phyloP scores from a whole-genome alignment of 1,140 invertebrate genomes.

The Archegozetes longisetosus region DNA sequence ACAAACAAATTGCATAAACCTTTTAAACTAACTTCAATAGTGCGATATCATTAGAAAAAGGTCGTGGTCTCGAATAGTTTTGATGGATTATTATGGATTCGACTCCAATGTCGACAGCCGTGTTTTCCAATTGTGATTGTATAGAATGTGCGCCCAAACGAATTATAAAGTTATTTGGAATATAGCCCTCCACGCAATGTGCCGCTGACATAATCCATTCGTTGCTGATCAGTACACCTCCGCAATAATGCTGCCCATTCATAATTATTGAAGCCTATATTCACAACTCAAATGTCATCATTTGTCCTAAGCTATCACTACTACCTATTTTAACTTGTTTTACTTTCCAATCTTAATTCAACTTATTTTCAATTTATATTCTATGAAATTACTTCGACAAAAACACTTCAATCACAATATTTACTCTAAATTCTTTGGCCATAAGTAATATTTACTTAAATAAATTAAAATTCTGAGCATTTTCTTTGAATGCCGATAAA shows the following conservation, averaged over 20 bases:
- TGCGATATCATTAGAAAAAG: constrained; percentile 45
- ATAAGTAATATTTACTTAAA: too few species aligned
- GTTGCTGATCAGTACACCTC: constrained; percentile 55
- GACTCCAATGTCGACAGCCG: not conserved
- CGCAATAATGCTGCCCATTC: constrained; percentile 37
- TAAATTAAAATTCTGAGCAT: too few species aligned
- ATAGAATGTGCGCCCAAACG: constrained; percentile 34
- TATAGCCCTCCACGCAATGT: constrained; percentile 49
- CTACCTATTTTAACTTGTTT: too few species aligned
- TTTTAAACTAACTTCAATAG: constrained; percentile 33
- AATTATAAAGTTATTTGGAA: constrained; percentile 12
- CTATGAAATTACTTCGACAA: too few species aligned
- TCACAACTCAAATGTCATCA: too few species aligned
- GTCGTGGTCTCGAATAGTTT: constrained; percentile 34
- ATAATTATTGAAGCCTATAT: constrained; percentile 19
- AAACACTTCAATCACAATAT: too few species aligned
- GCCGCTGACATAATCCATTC: constrained; percentile 66
- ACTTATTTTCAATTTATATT: too few species aligned
- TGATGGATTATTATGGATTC: constrained; percentile 19
- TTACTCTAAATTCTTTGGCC: too few species aligned
- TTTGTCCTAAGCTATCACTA: too few species aligned
- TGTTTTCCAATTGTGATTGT: constrained; percentile 22
- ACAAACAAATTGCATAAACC: not conserved
- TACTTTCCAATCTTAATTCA: too few species aligned
- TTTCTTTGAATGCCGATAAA: too few species aligned